A percentile compares a stretch with the other conserved stretches of the same genome.
phyloP scores from a whole-genome alignment of 2,113 vertebrate species.

The Ciconia maguari region DNA sequence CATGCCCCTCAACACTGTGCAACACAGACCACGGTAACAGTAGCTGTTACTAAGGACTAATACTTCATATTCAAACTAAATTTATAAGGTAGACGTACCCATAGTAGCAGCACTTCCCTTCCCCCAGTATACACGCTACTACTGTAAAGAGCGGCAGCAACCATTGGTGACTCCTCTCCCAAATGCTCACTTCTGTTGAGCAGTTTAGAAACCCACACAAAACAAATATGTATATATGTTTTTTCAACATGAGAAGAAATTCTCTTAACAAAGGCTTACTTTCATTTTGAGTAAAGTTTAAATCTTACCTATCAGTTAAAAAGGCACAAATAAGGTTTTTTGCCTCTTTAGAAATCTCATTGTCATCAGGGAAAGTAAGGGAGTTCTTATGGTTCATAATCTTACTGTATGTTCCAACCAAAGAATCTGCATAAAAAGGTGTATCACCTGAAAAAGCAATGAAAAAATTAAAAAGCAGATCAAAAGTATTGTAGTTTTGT shows the following conservation, averaged over 20 bases:
- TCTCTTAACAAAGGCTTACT: not conserved
- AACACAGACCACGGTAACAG: not conserved
- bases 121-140: not conserved
- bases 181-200: not conserved
- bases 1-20: not conserved
- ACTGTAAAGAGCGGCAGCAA: not conserved
- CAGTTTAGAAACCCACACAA: not conserved
- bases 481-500: not conserved
- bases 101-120: not conserved
- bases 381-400: conserved; percentile 99
- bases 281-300: not conserved
- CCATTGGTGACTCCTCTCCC: not conserved
- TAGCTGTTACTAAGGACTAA: not conserved
- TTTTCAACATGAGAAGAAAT: not conserved
- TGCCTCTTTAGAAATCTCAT: conserved; percentile 96
- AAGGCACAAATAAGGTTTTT: conserved; percentile 99
- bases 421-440: conserved; percentile 97
- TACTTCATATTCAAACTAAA: not conserved
- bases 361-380: conserved; percentile 96
- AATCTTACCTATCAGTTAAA: conserved; percentile 93
- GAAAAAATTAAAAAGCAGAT: not conserved
- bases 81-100: not conserved
- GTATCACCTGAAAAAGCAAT: conserved; percentile 86
- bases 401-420: conserved; percentile 98
- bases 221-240: not conserved